Evolutionary conservation across 1,140 invertebrate genomes (phyloP).

Genomic region (Tribolium madens): DNA sequence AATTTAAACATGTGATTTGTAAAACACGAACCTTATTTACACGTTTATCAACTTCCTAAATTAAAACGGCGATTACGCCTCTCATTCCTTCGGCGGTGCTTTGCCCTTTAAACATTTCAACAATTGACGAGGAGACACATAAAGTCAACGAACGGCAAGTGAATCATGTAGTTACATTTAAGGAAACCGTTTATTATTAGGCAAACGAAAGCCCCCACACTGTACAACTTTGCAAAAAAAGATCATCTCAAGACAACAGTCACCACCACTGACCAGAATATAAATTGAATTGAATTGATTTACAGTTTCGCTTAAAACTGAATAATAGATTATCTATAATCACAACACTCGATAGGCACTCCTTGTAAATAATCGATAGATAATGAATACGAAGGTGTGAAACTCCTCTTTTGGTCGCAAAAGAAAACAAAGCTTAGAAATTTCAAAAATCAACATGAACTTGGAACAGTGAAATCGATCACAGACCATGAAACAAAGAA

Average conservation of each 20-base stretch:
- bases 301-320: too few relatives aligned
- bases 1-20: not conserved
- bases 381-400: not conserved
- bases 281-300: not conserved
- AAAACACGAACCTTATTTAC: not conserved
- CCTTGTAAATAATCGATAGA: not conserved
- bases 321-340: too few relatives aligned
- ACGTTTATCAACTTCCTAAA: not conserved
- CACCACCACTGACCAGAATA: too few relatives aligned
- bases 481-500: too few relatives aligned
- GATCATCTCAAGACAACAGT: not conserved
- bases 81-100: not conserved
- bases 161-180: constrained; percentile 33
- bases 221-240: constrained; percentile 5
- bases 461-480: not conserved
- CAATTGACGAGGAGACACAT: not conserved
- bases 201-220: constrained; percentile 9
- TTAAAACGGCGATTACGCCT: not conserved
- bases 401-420: too few relatives aligned
- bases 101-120: constrained; percentile 15
- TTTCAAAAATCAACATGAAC: not conserved
- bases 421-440: not conserved
- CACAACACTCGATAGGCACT: constrained; percentile 4
- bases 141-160: constrained; percentile 29
- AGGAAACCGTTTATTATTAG: constrained; percentile 34